These are phyloP conservation scores for Turnix velox DNA, from an alignment of 2,113 vertebrate species.

Conservation along the genomic window DNA sequence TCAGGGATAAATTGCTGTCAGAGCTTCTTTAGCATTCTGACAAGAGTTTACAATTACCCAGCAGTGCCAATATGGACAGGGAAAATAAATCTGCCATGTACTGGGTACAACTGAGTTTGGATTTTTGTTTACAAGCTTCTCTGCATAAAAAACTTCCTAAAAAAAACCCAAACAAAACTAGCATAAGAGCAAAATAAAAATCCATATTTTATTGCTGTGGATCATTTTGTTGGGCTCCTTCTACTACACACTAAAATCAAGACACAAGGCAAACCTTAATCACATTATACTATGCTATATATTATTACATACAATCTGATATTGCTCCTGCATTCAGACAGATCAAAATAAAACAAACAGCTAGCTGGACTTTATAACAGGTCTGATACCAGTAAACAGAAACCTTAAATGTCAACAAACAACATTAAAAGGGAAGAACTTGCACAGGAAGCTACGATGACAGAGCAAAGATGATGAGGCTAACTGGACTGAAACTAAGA, in stretches of 20 bases:
- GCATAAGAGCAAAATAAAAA: not conserved
- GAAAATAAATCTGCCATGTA: not conserved
- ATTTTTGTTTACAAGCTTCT: not conserved
- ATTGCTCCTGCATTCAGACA: not conserved
- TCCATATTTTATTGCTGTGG: not conserved
- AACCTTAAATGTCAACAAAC: not conserved
- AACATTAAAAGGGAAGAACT: not conserved
- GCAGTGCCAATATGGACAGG: not conserved
- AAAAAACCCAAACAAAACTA: not conserved
- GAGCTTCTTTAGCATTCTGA: not conserved
- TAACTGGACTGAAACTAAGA: not conserved
- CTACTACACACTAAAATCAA: not conserved
- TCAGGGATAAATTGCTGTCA: not conserved
- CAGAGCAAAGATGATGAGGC: not conserved
- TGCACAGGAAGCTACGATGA: not conserved
- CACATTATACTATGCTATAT: rapidly evolving
- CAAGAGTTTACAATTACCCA: conserved; percentile 49
- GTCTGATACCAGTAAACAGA: not conserved
- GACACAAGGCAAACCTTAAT: not conserved
- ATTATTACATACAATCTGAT: not conserved
- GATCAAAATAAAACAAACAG: not conserved
- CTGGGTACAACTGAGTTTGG: rapidly evolving
- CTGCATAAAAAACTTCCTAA: not conserved
- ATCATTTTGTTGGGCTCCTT: not conserved
- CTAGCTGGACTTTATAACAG: not conserved